Base-by-base conservation (phyloP, 2,797 vertebrate species). In the Gymnocypris eckloni region DNA sequence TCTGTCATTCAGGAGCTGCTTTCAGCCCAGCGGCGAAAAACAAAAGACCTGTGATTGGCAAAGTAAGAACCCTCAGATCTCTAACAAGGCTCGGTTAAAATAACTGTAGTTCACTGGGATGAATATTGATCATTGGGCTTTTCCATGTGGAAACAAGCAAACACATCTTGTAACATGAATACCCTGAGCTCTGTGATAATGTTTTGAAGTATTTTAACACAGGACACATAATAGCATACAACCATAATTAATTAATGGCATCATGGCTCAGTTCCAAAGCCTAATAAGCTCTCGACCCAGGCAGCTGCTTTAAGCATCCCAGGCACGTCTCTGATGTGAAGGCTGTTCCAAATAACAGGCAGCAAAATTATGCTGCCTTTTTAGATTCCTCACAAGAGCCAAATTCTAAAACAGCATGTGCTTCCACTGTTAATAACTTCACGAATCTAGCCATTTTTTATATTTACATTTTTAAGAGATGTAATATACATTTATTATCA, bases 221-320 rank as follows among this genome's bases (percentile, higher is more conserved):
- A 22, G 56, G 72, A 73, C 43, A 75, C 86, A 52, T 85, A 70
- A 22, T 75, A 69, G 71, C 54, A 85, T 37, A 64, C 33, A 72
- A 18, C 41, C 28, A 87, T 71, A 79, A 73, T 59, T 78, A 77
- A 77, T 82, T n/a, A 85, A 67, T 71, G 25, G 52, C 54, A 80
- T 25, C 50, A 85, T 79, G 83, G 76, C 76, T 71, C 66, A 45
- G 64, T 71, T 85, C 83, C 76, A 70, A 77, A 77, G 43, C 13
- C 45, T 83, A 83, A 77, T 79, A 54, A 79, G 39, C 25, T 79
- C 37, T 67, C 50, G 43, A 84, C 61, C 37, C 64, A 2, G 48
- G 25, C 61, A 20, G 10, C 2, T 37, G 33, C n/a, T 56, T 78
- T 70, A 79, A 39, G 33, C 25, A 79, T 56, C n/a, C 41, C 28